Evolutionary conservation across 2,888 invertebrate species (phyloP), one percentile per base, ranked within the genome.

Genomic region (Epirrhoe tristata): DNA sequence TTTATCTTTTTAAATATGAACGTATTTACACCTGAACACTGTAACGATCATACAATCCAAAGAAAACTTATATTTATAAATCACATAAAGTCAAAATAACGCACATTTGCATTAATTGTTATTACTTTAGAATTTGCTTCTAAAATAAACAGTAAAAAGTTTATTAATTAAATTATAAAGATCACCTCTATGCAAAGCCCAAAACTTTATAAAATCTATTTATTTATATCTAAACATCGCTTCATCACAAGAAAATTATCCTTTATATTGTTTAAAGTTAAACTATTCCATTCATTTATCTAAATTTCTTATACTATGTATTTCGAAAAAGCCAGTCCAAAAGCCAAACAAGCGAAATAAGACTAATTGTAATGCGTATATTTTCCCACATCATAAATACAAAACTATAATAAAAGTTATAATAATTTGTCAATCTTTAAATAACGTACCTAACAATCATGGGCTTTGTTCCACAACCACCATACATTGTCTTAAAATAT

Each of bases 301-400:
- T 83, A 82, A 82, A 80, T 80, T 81, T 84, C 85, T 86, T 85
- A 86, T 59, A 80, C 86, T 90, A 58, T n/a, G 58, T 64, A 90
- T 82, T 81, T 84, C 75, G 80, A 87, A 86, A 66, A 89, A 90
- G 92, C 91, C 89, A 90, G 90, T 90, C 89, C 82, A 87, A 85
- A 90, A 90, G 91, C 88, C 81, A 81, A 73, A 78, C 77, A 89
- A 88, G 89, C 90, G 86, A 85, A 83, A 84, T 89, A 89, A 88
- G 83, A 89, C 90, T 92, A 92, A 86, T 85, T 84, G 89, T 93
- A 93, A 93, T 88, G 93, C 93, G 93, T 90, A 93, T 93, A 87
- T 88, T 93, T 93, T 93, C 93, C 93, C 93, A 92, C 91, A 90
- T 85, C 90, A 82, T 88, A 90, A 83, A 81, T 90, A 91, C 85